Base-by-base conservation (phyloP, 2,113 vertebrate genomes). In the Rhodinocichla rosea region DNA sequence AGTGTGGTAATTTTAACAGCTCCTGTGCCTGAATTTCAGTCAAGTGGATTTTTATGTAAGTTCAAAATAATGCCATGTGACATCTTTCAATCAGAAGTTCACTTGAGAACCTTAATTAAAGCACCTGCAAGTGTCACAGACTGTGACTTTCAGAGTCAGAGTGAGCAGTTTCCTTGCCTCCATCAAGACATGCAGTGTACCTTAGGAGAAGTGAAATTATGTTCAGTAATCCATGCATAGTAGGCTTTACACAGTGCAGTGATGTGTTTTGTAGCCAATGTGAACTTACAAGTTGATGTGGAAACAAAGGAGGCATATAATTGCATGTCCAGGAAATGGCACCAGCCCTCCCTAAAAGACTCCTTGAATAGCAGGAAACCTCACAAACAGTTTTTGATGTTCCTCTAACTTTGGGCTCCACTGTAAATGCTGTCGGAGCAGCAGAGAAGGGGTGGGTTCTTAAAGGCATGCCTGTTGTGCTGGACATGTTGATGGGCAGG, bases 401-500 rank as follows among this genome's bases (percentile, higher is more conserved):
- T 65, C 13, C 28, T 83, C 2, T 32, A 2, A 20, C 9, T 62
- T 47, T 30, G 33, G 10, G 33, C 22, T 53, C 6, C 2, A 0
- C 32, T 47, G 30, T 0, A 1, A 55, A 23, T 47, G 63, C 19
- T 74, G 39, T 15, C 22, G 35, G 15, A 53, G 62, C 21, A 55
- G 3, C 20, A 24, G 30, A 35, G 28, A 14, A 40, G 16, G 55
- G 14, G 20, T 13, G 33, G 56, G 17, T 62, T 49, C 40, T 35
- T 55, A 18, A 23, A 10, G 11, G 32, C 14, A 0, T 16, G 12
- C 27, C 8, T 21, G 9, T 17, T 49, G 23, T n/a, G 35, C 62
- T 30, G 23, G 14, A 3, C 0, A 0, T 33, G 60, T 30, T 1
- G 3, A 23, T 40, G 33, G 47, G 49, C 28, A 44, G 39, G 40